A percentile compares a stretch with the other conserved stretches of the same genome.
Evolutionary conservation across 2,888 invertebrate genomes (phyloP).

Genomic region (Acrocyrtus sp.): DNA sequence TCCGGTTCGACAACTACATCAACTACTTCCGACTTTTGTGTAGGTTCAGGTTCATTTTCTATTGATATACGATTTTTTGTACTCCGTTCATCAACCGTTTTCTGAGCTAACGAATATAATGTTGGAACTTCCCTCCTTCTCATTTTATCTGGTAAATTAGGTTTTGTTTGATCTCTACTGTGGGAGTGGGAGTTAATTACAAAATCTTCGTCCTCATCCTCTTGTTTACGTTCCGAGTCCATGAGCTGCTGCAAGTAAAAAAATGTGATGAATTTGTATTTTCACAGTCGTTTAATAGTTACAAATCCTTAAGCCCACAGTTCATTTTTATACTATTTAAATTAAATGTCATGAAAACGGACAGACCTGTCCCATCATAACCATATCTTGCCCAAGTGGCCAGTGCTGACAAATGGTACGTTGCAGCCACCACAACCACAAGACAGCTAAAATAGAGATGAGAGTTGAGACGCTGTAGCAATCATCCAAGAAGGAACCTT

Average conservation of each 20-base stretch:
- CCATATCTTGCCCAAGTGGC: constrained; percentile 29
- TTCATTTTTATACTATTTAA: too few species aligned
- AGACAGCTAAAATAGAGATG: too few species aligned
- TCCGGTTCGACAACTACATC: background rate
- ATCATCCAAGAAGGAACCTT: too few species aligned
- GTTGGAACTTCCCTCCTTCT: constrained; percentile 13
- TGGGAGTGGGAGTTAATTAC: constrained; percentile 9
- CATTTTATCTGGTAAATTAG: background rate
- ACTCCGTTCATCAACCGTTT: too few species aligned
- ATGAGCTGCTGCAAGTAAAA: constrained; percentile 33
- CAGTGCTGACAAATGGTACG: too few species aligned
- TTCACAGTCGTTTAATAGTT: too few species aligned
- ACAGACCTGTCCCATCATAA: constrained; percentile 41
- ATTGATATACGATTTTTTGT: too few species aligned
- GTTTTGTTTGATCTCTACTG: background rate
- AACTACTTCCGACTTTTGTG: background rate
- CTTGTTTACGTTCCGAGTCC: constrained; percentile 36
- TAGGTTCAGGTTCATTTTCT: background rate
- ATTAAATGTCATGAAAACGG: constrained; percentile 26
- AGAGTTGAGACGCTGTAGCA: too few species aligned
- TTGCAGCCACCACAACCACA: too few species aligned
- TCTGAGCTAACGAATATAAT: constrained; percentile 8
- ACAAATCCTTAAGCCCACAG: too few species aligned
- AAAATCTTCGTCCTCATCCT: constrained; percentile 28
- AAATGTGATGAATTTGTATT: too few species aligned